Conservation (phyloP, 1,140 invertebrate genomes). For the Aleiodes sp. region DNA sequence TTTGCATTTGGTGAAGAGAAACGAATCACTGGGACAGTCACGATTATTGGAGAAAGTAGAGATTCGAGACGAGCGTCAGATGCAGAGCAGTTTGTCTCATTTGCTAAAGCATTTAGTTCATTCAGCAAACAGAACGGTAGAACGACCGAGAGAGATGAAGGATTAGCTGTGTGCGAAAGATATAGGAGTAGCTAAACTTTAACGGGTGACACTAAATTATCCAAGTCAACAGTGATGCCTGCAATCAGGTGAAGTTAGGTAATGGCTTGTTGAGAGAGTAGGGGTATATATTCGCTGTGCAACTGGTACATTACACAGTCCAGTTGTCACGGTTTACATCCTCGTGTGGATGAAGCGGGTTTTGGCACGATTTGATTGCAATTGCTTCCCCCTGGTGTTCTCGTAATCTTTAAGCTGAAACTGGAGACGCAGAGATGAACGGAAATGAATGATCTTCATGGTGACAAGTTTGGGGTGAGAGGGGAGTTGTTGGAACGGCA, state of each 20-base stretch:
- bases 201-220: slow-evolving; percentile 10
- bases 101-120: slow-evolving; percentile 16
- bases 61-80: slow-evolving; percentile 52
- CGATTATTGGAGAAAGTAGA: slow-evolving; percentile 26
- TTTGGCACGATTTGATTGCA: slow-evolving; percentile 23
- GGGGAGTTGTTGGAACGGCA: too few species aligned
- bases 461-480: background rate
- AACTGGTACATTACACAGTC: slow-evolving; percentile 31
- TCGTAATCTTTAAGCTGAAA: background rate
- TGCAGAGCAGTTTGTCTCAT: slow-evolving; percentile 45
- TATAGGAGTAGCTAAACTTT: background rate
- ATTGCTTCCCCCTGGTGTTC: slow-evolving; percentile 21
- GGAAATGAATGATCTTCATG: slow-evolving; percentile 21
- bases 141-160: slow-evolving; percentile 7
- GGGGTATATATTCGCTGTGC: background rate
- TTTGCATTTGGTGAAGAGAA: slow-evolving; percentile 31
- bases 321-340: slow-evolving; percentile 22
- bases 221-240: slow-evolving; percentile 8
- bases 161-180: background rate
- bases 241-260: slow-evolving; percentile 25
- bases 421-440: too few species aligned
- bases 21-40: slow-evolving; percentile 20
- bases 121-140: slow-evolving; percentile 19
- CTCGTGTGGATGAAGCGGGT: too few species aligned
- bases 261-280: slow-evolving; percentile 25